These are phyloP conservation scores for Epinephelus cyanopodus DNA, from an alignment of 2,113 vertebrate genomes.

Conservation along the genomic window DNA sequence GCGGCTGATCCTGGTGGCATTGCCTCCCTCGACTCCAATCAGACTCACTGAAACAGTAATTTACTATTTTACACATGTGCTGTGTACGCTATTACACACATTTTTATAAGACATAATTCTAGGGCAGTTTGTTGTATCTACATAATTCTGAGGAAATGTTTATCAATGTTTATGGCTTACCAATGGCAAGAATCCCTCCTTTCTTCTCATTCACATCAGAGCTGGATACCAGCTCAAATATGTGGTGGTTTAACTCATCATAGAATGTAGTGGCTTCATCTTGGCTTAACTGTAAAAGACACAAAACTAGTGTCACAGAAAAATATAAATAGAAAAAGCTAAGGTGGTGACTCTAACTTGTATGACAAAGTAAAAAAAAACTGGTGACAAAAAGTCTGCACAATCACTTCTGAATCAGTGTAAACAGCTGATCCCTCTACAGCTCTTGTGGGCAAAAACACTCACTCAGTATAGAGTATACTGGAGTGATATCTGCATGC, in stretches of 20 bases:
- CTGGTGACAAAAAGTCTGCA: neutral
- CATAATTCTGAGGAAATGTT: neutral
- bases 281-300: conserved; percentile 90
- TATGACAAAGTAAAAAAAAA: neutral
- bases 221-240: conserved; percentile 98
- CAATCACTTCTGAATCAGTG: neutral
- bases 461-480: neutral
- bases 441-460: neutral
- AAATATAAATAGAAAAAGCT: neutral
- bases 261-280: conserved; percentile 98
- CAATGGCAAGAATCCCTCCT: conserved; percentile 98
- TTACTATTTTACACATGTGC: neutral
- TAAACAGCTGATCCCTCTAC: neutral
- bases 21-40: conserved; percentile 97
- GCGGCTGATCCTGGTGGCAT: conserved; percentile 95
- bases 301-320: conserved; percentile 20
- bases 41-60: conserved; percentile 89
- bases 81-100: neutral
- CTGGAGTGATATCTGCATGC: neutral
- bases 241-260: conserved; percentile 98
- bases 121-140: neutral
- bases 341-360: neutral
- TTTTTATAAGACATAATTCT: neutral
- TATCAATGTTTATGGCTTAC: conserved; percentile 78
- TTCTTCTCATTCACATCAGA: conserved; percentile 99